Evolutionary conservation across 2,797 vertebrate species (phyloP).

Genomic region (Fundulus diaphanus): DNA sequence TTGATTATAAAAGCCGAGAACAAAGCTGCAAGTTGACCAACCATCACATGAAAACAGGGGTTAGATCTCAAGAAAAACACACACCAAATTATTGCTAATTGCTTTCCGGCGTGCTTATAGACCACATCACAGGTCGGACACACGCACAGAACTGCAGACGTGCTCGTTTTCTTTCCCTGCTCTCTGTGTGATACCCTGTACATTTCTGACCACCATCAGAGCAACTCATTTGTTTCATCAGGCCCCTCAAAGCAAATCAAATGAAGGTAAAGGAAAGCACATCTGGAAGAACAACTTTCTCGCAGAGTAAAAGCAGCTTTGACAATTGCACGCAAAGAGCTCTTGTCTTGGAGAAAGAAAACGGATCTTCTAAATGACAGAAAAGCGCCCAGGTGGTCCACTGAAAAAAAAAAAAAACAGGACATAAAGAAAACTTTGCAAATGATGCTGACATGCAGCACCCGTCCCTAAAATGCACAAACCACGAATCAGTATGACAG

Average conservation of each 20-base stretch:
- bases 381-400: conserved; percentile 41
- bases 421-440: conserved; percentile 16
- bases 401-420: conserved; percentile 20
- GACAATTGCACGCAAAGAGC: conserved; percentile 10
- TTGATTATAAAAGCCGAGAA: conserved; percentile 47
- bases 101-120: conserved; percentile 48
- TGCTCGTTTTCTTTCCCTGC: conserved; percentile 34
- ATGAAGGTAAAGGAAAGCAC: conserved; percentile 33
- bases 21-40: conserved; percentile 58
- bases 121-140: conserved; percentile 62
- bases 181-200: conserved; percentile 51
- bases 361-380: conserved; percentile 15
- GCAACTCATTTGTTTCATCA: conserved; percentile 50
- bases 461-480: neutral
- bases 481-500: conserved; percentile 43
- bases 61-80: conserved; percentile 42
- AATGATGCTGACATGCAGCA: conserved; percentile 9
- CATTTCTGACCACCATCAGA: conserved; percentile 56
- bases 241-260: conserved; percentile 21
- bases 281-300: conserved; percentile 12
- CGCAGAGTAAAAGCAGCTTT: conserved; percentile 7
- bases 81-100: conserved; percentile 63
- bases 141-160: conserved; percentile 28
- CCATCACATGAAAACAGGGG: conserved; percentile 59
- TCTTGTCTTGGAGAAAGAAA: conserved; percentile 22